Conservation (phyloP, 53 echinoderm and acorn worm genomes). For the Astropecten irregularis region DNA sequence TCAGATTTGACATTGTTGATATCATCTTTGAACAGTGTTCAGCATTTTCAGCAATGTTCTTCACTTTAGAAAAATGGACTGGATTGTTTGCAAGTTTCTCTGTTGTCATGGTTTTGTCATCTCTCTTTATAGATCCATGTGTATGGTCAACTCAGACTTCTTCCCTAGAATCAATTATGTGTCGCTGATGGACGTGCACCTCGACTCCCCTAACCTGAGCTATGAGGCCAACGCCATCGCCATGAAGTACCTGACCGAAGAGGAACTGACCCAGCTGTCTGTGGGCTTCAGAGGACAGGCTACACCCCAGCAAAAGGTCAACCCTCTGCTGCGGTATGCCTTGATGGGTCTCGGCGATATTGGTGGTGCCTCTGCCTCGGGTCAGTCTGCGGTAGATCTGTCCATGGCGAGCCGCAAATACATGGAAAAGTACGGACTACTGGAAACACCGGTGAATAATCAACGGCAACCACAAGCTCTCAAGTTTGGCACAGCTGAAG, state of each 20-base stretch:
- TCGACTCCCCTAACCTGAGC: conserved; percentile 84
- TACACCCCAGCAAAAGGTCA: conserved; percentile 49
- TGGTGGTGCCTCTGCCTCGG: conserved; percentile 9
- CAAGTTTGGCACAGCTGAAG: not conserved
- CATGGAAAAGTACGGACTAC: conserved; percentile 89
- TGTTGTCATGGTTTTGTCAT: too few species aligned
- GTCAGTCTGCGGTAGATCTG: conserved; percentile 61
- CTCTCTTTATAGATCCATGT: conserved; percentile 60
- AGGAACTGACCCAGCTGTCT: conserved; percentile 83
- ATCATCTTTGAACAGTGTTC: too few species aligned
- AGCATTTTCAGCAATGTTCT: too few species aligned
- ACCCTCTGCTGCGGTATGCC: conserved; percentile 71
- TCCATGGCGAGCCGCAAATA: conserved; percentile 91
- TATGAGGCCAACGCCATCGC: conserved; percentile 98
- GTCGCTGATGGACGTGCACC: conserved; percentile 78
- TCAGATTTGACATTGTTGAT: too few species aligned
- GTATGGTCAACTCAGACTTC: conserved; percentile 70
- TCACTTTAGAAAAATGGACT: too few species aligned
- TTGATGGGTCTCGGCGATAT: conserved; percentile 58
- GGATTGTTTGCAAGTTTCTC: too few species aligned
- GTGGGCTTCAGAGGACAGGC: conserved; percentile 65
- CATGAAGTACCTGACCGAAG: conserved; percentile 95
- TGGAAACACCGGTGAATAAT: conserved; percentile 35
- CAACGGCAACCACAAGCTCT: not conserved
- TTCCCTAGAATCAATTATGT: conserved; percentile 91